Evolutionary conservation across 2,113 vertebrate species (phyloP).

Genomic region (Albula glossodonta): DNA sequence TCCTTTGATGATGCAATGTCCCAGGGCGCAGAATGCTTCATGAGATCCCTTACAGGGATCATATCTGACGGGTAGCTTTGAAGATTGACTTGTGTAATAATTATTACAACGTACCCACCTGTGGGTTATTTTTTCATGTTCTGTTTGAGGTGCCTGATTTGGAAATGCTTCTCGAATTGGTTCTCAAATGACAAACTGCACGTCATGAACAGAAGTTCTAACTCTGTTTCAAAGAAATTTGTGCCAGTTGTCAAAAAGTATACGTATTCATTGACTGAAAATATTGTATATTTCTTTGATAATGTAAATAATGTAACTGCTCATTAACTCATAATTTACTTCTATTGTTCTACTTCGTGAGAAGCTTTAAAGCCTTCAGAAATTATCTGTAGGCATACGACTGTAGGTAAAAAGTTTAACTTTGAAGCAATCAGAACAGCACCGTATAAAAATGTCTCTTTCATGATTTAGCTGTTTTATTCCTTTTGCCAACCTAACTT

Average conservation of each 20-base stretch:
- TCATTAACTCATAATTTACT: not conserved
- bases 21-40: not conserved
- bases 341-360: too few species aligned
- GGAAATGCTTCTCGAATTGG: not conserved
- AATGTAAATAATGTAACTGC: not conserved
- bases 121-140: not conserved
- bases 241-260: not conserved
- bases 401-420: not conserved
- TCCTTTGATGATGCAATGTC: not conserved
- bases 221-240: not conserved
- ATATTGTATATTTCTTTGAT: not conserved
- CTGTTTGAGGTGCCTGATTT: not conserved
- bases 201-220: too few species aligned
- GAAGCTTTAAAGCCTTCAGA: too few species aligned
- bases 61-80: not conserved
- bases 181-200: not conserved
- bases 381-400: not conserved
- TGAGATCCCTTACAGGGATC: not conserved
- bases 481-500: slow-evolving; percentile 5
- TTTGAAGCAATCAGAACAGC: not conserved
- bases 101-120: not conserved
- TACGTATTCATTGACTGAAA: not conserved
- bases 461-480: not conserved
- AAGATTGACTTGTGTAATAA: slow-evolving; percentile 10
- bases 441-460: not conserved